These are phyloP conservation scores for Lagopus muta DNA, from an alignment of 2,113 vertebrate species.

Conservation along the genomic window DNA sequence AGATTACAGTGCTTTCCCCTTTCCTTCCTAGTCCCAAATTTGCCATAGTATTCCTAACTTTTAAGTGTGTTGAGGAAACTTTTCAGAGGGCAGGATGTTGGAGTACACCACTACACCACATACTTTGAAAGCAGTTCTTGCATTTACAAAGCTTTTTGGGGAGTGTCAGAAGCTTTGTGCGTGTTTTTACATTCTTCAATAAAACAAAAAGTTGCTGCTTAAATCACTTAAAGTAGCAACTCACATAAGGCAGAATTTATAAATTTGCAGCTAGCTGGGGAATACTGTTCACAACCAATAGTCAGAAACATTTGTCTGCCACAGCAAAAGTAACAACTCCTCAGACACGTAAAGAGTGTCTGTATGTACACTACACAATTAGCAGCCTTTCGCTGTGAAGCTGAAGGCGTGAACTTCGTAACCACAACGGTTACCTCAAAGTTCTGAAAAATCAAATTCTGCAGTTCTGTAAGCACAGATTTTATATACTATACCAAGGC, in stretches of 20 bases:
- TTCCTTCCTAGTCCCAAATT: background rate
- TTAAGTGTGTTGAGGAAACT: accelerated
- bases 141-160: background rate
- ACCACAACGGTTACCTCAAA: background rate
- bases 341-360: background rate
- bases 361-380: background rate
- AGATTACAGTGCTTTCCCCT: background rate
- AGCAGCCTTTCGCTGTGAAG: background rate
- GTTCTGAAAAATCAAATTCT: background rate
- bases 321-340: background rate
- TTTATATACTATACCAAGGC: background rate
- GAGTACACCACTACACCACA: background rate
- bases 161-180: background rate
- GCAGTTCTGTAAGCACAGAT: background rate
- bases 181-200: background rate
- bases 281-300: background rate
- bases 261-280: background rate
- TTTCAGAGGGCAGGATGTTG: background rate
- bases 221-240: background rate
- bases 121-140: background rate
- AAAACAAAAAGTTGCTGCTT: background rate
- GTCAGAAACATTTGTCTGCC: background rate
- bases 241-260: background rate
- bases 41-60: background rate
- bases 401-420: background rate